Base-by-base conservation (phyloP, 2,797 vertebrate genomes). In the Mus caroli region DNA sequence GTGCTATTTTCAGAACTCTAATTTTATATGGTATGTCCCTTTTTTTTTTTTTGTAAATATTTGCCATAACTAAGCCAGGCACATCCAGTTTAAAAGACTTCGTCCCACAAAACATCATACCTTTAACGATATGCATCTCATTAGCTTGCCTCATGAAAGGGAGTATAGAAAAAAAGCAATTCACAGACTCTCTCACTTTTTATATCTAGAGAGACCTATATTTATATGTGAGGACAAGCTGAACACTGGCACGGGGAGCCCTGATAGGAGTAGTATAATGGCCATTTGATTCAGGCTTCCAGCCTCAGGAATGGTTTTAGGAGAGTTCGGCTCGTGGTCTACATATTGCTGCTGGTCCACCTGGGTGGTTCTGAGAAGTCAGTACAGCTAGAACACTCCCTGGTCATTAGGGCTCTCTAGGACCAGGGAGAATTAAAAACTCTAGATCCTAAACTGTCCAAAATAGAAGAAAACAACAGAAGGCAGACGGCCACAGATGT, bases 1-100 rank as follows among this genome's bases (percentile, higher is more conserved):
- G 98, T 98, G 98, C 98, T 98, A 98, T 99, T 99, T 99, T 99
- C 98, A 98, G 98, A 98, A 98, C 95, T 98, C 98, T 99, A 98
- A 98, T 98, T 99, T 99, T 98, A 98, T 98, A 98, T 0, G 98
- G 98, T 97, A 97, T 98, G 97, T 98, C 96, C 96, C 40, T 22
- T 22, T 96, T 94, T 91, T 98, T 91, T 98, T 98, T 98, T 98
- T 98, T 58, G 98, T 99, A 98, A 99, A 99, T 99, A 99, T 99
- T 99, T 98, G 98, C 98, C 98, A 98, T 98, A 98, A 98, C 98
- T 98, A 98, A 98, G 98, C 98, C 98, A 98, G 98, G 98, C 97
- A 98, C 98, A 98, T 98, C 98, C 98, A 98, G 94, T 98, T 98
- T 98, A 98, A 98, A 99, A 98, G 98, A 97, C 97, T 98, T 98